phyloP scores from a whole-genome alignment of 1,140 invertebrate species.

The Euwallacea similis region DNA sequence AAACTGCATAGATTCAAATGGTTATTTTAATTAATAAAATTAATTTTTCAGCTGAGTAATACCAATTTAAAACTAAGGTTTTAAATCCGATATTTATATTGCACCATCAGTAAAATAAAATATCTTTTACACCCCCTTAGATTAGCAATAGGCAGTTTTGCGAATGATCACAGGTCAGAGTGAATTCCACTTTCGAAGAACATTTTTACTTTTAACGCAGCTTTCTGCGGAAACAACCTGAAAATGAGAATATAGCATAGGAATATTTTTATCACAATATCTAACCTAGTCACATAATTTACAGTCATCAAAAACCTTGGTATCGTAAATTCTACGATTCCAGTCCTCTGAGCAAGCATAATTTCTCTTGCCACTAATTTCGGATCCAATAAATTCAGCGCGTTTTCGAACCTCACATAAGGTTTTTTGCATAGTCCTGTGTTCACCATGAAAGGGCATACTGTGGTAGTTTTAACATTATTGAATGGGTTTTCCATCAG shows the following conservation, averaged over 20 bases:
- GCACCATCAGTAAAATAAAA: too few species aligned
- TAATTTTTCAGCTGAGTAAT: too few species aligned
- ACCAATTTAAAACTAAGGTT: too few species aligned
- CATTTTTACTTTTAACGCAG: slow-evolving; percentile 9
- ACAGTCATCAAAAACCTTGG: slow-evolving; percentile 35
- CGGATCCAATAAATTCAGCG: slow-evolving; percentile 68
- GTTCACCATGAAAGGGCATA: slow-evolving; percentile 82
- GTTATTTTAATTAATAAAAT: too few species aligned
- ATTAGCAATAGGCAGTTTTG: background rate
- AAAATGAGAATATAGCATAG: background rate
- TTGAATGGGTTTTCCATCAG: slow-evolving; percentile 58
- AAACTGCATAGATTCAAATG: too few species aligned
- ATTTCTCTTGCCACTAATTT: slow-evolving; percentile 66
- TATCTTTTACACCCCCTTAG: background rate
- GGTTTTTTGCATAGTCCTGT: slow-evolving; percentile 82
- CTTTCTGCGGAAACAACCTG: slow-evolving; percentile 20
- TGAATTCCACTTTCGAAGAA: slow-evolving; percentile 27
- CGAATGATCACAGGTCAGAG: slow-evolving; percentile 9
- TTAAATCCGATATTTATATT: too few species aligned
- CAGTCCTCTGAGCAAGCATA: slow-evolving; percentile 46
- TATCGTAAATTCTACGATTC: slow-evolving; percentile 49
- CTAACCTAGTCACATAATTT: slow-evolving; percentile 18
- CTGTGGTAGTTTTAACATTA: slow-evolving; percentile 75
- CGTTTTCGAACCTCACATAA: slow-evolving; percentile 67
- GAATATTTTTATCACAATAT: background rate